Base-by-base conservation (phyloP, 2,888 invertebrate species). In the Xestia c-nigrum region DNA sequence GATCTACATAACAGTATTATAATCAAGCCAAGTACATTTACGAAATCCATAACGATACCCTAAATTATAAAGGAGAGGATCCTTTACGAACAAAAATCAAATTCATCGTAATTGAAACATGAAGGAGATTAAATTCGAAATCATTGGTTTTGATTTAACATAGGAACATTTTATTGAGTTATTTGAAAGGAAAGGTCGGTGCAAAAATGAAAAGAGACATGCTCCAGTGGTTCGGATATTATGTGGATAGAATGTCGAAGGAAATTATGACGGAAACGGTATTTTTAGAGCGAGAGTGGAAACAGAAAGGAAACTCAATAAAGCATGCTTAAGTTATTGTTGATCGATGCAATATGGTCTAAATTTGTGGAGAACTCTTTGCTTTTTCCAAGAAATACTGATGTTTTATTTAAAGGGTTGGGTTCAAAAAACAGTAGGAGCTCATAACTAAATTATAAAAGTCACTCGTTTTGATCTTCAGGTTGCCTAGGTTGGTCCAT, bases 71-170 rank as follows among this genome's bases (percentile, higher is more conserved):
- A 64, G 43, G 1, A 43, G 64, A 69, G 74, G 68, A 66, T 66
- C 76, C 65, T 69, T 52, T 64, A 64, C 24, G 61, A 63, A 71
- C 67, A 82, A 80, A 80, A 84, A 83, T 67, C 75, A 64, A 76
- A 75, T 76, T 84, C 72, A 83, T 47, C 38, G 72, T 81, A 85
- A 81, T 81, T 85, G 83, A 83, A 83, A 84, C 76, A 81, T 76
- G 69, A 73, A 70, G 70, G 59, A 76, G 85, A 84, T 82, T 80
- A 80, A 80, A 83, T 79, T 59, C 46, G 43, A 65, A 82, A 74
- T 83, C 83, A 83, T 72, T 83, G 83, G 63, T 85, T 85, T 77
- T 70, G 81, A 85, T 85, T 81, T 77, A 83, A 81, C 84, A 81
- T 81, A 65, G 43, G 85, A 52, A 85, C 57, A 81, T 85, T 81